Evolutionary conservation across 2,888 invertebrate species (phyloP).

Genomic region (Xestia xanthographa): DNA sequence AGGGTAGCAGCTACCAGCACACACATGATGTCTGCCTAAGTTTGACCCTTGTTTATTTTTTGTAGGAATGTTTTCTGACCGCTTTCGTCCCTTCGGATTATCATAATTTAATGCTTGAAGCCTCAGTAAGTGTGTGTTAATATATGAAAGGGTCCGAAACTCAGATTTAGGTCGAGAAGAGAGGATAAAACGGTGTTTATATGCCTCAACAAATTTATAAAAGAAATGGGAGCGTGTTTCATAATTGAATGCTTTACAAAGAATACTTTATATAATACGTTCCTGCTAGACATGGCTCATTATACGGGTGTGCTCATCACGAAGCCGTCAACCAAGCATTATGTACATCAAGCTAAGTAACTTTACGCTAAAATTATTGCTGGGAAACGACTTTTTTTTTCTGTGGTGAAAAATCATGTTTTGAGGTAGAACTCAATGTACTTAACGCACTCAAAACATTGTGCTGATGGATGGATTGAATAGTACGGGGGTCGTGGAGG

Average conservation of each 20-base stretch:
- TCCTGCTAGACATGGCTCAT: not conserved
- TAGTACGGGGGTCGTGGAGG: no score
- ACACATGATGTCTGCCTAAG: not conserved
- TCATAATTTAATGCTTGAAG: conserved; percentile 15
- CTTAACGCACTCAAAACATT: no score
- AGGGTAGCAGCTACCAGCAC: not conserved
- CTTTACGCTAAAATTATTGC: no score
- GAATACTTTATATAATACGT: not conserved
- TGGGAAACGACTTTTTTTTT: no score
- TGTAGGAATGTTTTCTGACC: not conserved
- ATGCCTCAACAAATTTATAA: not conserved
- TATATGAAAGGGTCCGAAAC: conserved; percentile 19
- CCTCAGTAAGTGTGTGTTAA: conserved; percentile 22
- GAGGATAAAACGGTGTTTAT: not conserved
- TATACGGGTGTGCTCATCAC: no score
- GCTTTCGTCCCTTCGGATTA: conserved; percentile 18
- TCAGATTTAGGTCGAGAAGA: conserved; percentile 17
- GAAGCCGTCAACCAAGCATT: no score
- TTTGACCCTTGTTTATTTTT: conserved; percentile 23
- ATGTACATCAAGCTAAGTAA: no score
- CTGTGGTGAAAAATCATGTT: no score
- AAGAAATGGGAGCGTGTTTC: not conserved
- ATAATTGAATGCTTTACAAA: not conserved
- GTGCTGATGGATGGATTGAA: no score
- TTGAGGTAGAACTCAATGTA: no score